Conservation (phyloP, 1,140 invertebrate species). For the Apolygus lucorum region DNA sequence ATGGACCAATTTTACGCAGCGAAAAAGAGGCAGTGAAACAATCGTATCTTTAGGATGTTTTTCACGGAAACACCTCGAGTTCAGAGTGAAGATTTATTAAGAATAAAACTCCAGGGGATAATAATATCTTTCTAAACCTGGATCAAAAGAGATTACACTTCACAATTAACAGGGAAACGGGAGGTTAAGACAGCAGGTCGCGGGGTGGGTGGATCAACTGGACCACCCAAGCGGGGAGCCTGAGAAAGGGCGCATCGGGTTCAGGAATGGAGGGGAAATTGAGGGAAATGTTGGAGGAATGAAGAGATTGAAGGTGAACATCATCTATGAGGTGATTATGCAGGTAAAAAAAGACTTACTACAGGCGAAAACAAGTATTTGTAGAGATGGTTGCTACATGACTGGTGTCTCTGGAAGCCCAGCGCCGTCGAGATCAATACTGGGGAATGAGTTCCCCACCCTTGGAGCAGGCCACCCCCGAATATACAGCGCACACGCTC, state of each 20-base stretch:
- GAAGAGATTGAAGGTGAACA: no score
- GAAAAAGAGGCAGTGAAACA: no score
- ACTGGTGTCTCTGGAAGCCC: slow-evolving; percentile 12
- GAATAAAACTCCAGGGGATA: no score
- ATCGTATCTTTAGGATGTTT: no score
- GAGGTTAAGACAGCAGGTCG: not conserved
- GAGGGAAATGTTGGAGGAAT: no score
- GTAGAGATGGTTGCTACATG: slow-evolving; percentile 12
- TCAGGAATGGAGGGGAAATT: no score
- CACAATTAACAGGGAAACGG: not conserved
- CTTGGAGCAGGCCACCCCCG: slow-evolving; percentile 3
- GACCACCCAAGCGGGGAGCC: not conserved
- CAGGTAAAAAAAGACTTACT: slow-evolving; percentile 2
- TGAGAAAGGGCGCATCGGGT: not conserved
- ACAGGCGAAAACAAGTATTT: slow-evolving; percentile 1
- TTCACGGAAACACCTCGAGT: no score
- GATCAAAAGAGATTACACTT: no score
- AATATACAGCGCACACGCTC: slow-evolving; percentile 12
- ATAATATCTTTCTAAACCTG: no score
- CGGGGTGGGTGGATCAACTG: not conserved
- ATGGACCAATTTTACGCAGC: no score
- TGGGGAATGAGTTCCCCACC: not conserved
- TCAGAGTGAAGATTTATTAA: no score
- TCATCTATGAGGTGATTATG: no score
- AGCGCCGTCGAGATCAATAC: slow-evolving; percentile 9